These are phyloP conservation scores for Imbricaverruca yamaguchii DNA, from an alignment of 2,888 invertebrate species.

Conservation along the genomic window DNA sequence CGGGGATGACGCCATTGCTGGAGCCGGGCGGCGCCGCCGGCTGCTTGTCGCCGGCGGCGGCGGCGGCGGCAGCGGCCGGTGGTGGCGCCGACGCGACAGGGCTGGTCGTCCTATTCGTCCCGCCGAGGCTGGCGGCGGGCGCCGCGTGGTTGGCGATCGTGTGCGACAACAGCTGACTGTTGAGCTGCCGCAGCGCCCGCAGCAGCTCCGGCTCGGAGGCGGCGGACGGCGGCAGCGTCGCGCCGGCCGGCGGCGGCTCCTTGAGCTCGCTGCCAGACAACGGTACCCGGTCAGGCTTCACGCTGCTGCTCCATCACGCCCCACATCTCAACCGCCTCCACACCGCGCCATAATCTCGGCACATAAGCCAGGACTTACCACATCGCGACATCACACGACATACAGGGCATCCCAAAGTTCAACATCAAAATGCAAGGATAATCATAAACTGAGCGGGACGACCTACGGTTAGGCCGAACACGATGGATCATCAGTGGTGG, in stretches of 20 bases:
- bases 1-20: conserved; percentile 3
- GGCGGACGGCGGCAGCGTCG: not conserved
- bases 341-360: too few relatives aligned
- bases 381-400: too few relatives aligned
- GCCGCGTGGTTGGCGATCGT: not conserved
- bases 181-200: conserved; percentile 20
- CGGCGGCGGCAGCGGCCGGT: not conserved
- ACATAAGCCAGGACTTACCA: too few relatives aligned
- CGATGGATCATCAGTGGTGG: too few relatives aligned
- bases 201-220: conserved; percentile 1
- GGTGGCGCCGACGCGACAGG: not conserved
- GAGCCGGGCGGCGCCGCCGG: not conserved
- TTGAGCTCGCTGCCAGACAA: not conserved
- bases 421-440: too few relatives aligned
- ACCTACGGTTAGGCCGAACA: too few relatives aligned
- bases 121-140: not conserved
- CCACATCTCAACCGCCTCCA: too few relatives aligned
- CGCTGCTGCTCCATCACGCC: too few relatives aligned
- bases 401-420: too few relatives aligned
- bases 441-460: too few relatives aligned
- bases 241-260: not conserved
- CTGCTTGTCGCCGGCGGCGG: not conserved
- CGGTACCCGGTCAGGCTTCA: not conserved
- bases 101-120: not conserved
- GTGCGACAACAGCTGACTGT: conserved; percentile 7